Evolutionary conservation across 2,797 vertebrate genomes (phyloP).

Genomic region (Linurgus olivaceus): DNA sequence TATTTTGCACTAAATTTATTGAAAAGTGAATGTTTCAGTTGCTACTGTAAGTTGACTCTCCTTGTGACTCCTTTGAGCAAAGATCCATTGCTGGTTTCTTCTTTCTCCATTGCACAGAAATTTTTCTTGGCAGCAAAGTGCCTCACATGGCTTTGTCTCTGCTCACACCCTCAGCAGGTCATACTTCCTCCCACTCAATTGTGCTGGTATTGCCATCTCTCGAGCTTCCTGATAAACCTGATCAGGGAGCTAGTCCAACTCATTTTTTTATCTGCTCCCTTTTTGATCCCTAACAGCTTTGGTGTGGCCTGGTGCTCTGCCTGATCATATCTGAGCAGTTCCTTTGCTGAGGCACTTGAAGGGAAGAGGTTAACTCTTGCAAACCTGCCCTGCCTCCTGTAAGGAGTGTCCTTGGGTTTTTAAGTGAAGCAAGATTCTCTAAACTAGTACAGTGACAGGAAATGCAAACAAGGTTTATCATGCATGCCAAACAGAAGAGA

Average conservation of each 20-base stretch:
- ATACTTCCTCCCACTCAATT: slow-evolving; percentile 6
- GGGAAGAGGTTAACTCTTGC: neutral
- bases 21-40: neutral
- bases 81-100: neutral
- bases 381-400: neutral
- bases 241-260: neutral
- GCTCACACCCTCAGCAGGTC: neutral
- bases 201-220: neutral
- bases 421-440: neutral
- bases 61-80: neutral
- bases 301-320: neutral
- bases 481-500: neutral
- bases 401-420: neutral
- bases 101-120: neutral
- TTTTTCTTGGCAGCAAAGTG: neutral
- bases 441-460: neutral
- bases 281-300: neutral
- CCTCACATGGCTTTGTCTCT: neutral
- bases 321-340: neutral
- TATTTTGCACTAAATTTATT: neutral
- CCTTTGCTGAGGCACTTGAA: neutral
- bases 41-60: neutral
- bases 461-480: neutral
- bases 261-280: neutral
- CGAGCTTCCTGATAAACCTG: slow-evolving; percentile 35